Evolutionary conservation across 2,797 vertebrate genomes (phyloP), one percentile per base, ranked within the genome.

Genomic region (Sebastes goodei): DNA sequence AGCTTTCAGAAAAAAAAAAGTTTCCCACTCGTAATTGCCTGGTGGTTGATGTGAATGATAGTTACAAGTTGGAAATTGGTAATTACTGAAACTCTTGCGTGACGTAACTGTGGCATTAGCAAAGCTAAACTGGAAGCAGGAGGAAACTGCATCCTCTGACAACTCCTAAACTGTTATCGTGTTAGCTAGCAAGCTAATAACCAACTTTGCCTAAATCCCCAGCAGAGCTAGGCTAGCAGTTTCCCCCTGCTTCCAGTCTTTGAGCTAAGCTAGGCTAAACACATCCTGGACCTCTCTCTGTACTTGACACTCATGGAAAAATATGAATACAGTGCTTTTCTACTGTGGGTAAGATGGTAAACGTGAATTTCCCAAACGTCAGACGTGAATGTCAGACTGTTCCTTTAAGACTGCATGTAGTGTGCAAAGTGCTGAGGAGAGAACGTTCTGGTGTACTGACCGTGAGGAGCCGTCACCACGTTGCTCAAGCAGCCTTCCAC

Each of bases 401-500:
- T 23, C 23, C 23, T 23, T 23, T 23, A 23, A 23, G 23, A 23
- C 23, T 23, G 23, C 23, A 23, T 23, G 23, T 23, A 23, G 23
- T 23, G 23, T 23, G 23, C n/a, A 53, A 8, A 76, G 35, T n/a
- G 17, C 21, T 30, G 25, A 69, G 10, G 23, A 15, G 20, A 20
- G 8, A 55, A 6, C 1, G 0, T 14, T 20, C 3, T 9, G 2
- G 4, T 29, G 25, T 64, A 87, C 90, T 94, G 87, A 99, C 98
- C 98, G 62, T 96, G 94, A 63, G 96, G 96, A 75, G 98, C 98
- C 7, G 97, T 94, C 33, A 99, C 89, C 65, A 98, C 98, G 2
- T 87, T 94, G 90, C 73, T 95, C 85, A 82, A 68, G 86, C 98
- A 99, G 76, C 95, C 95, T 56, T 95, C 97, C 52, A 91, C 81